Evolutionary conservation across 2,797 vertebrate genomes (phyloP), one percentile per base, ranked within the genome.

Genomic region (Periparus ater): DNA sequence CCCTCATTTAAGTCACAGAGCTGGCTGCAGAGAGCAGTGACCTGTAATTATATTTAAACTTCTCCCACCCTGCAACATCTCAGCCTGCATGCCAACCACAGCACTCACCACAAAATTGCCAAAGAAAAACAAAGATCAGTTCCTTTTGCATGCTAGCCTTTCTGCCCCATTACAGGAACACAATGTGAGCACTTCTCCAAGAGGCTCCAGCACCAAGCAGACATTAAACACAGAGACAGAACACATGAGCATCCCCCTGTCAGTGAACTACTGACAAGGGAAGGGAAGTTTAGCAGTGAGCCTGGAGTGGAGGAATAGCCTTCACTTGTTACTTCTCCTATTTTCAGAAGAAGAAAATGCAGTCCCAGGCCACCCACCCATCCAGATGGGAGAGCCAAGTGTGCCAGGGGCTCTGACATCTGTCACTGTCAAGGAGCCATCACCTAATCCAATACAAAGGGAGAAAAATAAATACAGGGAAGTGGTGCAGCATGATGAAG

Each of bases 11-110:
- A 87, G 65, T n/a, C 88, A 70, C 60, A 62, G 47, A 89, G 25
- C 67, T 67, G 78, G 38, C 26, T 85, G 40, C 63, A 77, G 61
- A 53, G 27, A 82, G 23, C 53, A 82, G 63, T 12, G 72, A 80
- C 79, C 67, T 78, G 47, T 68, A 93, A 95, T 95, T 83, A 82
- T 32, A 84, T 63, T 85, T 87, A 48, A 91, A 79, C n/a, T 91
- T 91, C 85, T 85, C 77, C 74, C 48, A 89, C 26, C 21, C 81
- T 21, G 34, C 6, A 9, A 53, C 53, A 40, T 74, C 42, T 62
- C 14, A 63, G 75, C 61, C 78, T 91, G 20, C 40, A n/a, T 6
- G 21, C 75, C 82, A 92, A 44, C 74, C 72, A 32, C 85, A 88
- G 89, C 21, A 17, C 72, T 83, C 53, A 57, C 78, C 87, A 89